Percentiles rank a stretch among this genome's conserved stretches.
Conservation (phyloP, 2,797 vertebrate species). For the Mionectes olivaceus region DNA sequence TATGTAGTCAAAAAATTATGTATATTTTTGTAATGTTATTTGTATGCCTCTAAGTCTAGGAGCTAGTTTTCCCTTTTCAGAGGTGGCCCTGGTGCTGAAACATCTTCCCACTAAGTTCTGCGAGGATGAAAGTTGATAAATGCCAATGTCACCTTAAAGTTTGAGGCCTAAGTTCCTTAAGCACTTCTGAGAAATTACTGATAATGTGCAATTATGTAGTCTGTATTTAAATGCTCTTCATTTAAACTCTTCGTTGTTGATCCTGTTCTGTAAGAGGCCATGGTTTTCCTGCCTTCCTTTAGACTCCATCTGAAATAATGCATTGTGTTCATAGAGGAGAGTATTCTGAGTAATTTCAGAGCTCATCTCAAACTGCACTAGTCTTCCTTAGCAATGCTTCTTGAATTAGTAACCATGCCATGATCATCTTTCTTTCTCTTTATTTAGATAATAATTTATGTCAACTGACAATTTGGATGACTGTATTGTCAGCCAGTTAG, state of each 20-base stretch:
- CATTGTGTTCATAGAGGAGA: neutral
- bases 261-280: neutral
- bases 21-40: neutral
- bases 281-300: neutral
- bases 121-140: neutral
- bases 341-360: neutral
- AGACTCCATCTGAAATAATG: neutral
- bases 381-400: neutral
- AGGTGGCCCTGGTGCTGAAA: neutral
- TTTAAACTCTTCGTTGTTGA: neutral
- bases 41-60: neutral
- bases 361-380: neutral
- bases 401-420: neutral
- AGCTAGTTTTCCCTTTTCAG: neutral
- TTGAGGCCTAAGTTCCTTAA: neutral
- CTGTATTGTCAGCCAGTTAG: neutral
- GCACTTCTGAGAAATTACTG: neutral
- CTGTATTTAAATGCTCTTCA: neutral
- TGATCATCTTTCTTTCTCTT: neutral
- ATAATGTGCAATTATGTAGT: neutral
- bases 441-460: neutral
- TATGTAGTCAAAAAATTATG: neutral
- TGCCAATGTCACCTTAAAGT: neutral
- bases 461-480: neutral
- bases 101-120: neutral